Base-by-base conservation (phyloP, 2,888 invertebrate species). In the Drosophila demipolita region DNA sequence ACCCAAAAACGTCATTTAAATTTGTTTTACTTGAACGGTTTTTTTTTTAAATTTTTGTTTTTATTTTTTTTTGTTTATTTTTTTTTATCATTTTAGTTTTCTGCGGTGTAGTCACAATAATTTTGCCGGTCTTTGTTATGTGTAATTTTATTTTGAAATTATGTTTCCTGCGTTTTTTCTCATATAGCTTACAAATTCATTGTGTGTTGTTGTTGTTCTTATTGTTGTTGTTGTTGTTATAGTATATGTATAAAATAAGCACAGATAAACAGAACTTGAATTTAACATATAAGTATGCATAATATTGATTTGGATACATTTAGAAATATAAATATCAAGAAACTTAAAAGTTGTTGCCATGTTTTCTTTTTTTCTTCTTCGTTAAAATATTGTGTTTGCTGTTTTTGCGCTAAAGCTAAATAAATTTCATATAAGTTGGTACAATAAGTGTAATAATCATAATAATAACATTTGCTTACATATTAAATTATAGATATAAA, bases 171-270 rank as follows among this genome's bases (percentile, higher is more conserved):
- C 53, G 53, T 32, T 57, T 68, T 73, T 75, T 80, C 80, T 79
- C 74, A 79, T 80, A 80, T 81, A 89, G 78, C 84, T 88, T 82
- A 90, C 88, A 91, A 91, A 91, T 91, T 91, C 91, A 91, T 91
- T 91, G 91, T 89, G 90, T 90, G 73, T 83, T 58, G 49, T 40
- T 52, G 50, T 62, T 73, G 40, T 70, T 42, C 23, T 23, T 23
- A 58, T 66, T 53, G 3, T 82, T 58, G 36, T 33, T 52, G 63
- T 62, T 54, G 38, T 52, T 66, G 53, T 59, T 48, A 20, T 12
- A 33, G 32, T 35, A n/a, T 35, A 33, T 45, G 32, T 63, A 66
- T 66, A 66, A 36, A 38, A 66, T 68, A 69, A 75, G 73, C 66
- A 58, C 66, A 78, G 64, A 70, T 62, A 48, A 59, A 66, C 52